Base-by-base conservation (phyloP, 2,113 vertebrate genomes). In the Channa maculata region DNA sequence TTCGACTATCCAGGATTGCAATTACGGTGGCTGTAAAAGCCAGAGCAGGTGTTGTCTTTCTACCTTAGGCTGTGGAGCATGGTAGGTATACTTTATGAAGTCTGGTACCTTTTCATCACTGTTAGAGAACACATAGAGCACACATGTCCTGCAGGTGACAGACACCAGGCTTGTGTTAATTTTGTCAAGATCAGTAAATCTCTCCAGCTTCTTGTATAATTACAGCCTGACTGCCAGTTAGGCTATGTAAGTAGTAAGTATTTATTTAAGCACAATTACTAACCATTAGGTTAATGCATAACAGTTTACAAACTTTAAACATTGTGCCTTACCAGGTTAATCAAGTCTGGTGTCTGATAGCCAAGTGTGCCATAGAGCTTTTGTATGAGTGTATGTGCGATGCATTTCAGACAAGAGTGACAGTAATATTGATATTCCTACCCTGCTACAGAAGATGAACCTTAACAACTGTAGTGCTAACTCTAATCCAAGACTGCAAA, bases 21-120 rank as follows among this genome's bases (percentile, higher is more conserved):
- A 80, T 90, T 87, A 72, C 90, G 88, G 88, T 91, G 91, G 90
- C 89, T 87, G 84, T 91, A 85, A 89, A 91, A 92, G 85, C 84
- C 82, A 36, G 75, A 81, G 52, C 91, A 92, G 90, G 86, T 91
- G 90, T 86, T 86, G 65, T 71, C 74, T 69, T 69, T 67, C 51
- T 79, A 83, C 91, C 86, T 79, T 75, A 14, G 82, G 91, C 87
- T 67, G 69, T 44, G 52, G 63, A 80, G 81, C 75, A 63, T 44
- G 71, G 81, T 49, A 75, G 79, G 83, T 83, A 86, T 89, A 84
- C 61, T 86, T 90, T 85, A 88, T 83, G 67, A 79, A 77, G 73
- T 86, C 77, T 73, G 82, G 86, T 86, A 82, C 82, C 88, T 89
- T 88, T 86, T 86, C 77, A 80, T 88, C 84, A 79, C 75, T 51